Conservation (phyloP, 2,888 invertebrate genomes). For the Eilema griseolum region DNA sequence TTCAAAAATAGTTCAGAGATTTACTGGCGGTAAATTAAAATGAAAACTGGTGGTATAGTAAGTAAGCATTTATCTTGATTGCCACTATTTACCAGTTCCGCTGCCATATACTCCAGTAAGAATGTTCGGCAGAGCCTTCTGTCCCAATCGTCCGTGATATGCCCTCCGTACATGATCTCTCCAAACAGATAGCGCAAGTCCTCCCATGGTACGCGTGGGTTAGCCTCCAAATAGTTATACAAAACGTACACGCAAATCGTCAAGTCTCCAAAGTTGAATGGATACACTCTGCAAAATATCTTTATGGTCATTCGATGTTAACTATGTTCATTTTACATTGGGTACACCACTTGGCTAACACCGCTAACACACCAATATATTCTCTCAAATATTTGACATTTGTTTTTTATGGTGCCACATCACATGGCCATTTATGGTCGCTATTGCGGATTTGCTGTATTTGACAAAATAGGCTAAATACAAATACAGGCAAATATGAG, state of each 20-base stretch:
- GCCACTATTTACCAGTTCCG: slow-evolving; percentile 88
- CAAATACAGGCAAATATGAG: no score
- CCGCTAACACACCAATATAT: no score
- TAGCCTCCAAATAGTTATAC: slow-evolving; percentile 96
- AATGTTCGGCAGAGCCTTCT: slow-evolving; percentile 94
- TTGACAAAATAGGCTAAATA: no score
- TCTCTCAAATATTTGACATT: no score
- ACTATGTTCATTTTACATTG: not conserved
- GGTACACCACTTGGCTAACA: no score
- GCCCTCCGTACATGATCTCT: slow-evolving; percentile 99
- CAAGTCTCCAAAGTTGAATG: slow-evolving; percentile 94
- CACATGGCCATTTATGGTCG: no score
- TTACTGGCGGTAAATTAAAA: no score
- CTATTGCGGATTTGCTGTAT: no score
- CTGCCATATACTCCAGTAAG: slow-evolving; percentile 95
- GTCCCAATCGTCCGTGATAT: slow-evolving; percentile 99
- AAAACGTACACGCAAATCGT: slow-evolving; percentile 97
- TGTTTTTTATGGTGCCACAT: no score
- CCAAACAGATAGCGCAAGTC: slow-evolving; percentile 97
- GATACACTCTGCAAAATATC: slow-evolving; percentile 86
- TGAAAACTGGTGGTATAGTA: no score
- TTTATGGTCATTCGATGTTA: not conserved
- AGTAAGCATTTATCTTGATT: no score
- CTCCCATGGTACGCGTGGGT: slow-evolving; percentile 96
- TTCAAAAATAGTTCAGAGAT: not conserved